Percentiles rank a stretch among this genome's conserved stretches.
Conservation (phyloP, 2,888 invertebrate genomes). For the Cephus nigrinus region DNA sequence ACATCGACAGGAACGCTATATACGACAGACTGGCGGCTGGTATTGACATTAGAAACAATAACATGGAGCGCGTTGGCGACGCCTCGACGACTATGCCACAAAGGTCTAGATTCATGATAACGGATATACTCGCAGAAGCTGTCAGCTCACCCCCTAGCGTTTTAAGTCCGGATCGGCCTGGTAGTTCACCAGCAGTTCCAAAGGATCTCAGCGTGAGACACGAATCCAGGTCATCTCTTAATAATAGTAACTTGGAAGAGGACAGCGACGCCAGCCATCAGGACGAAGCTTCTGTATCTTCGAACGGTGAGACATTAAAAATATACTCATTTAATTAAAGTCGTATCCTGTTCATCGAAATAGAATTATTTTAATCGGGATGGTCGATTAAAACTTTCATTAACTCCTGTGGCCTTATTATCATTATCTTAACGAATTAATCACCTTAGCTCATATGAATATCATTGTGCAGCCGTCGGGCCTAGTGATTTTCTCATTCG, state of each 20-base stretch:
- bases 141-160: slow-evolving; percentile 45
- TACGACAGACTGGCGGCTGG: slow-evolving; percentile 50
- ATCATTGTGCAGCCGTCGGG: not conserved
- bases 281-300: slow-evolving; percentile 68
- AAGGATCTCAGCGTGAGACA: slow-evolving; percentile 71
- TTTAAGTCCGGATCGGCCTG: slow-evolving; percentile 18
- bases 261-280: slow-evolving; percentile 68
- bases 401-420: not conserved
- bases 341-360: not conserved
- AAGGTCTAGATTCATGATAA: slow-evolving; percentile 89
- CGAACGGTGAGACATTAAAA: slow-evolving; percentile 67
- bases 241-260: slow-evolving; percentile 72
- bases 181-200: slow-evolving; percentile 68
- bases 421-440: not conserved
- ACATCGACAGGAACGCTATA: slow-evolving; percentile 43
- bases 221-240: slow-evolving; percentile 67
- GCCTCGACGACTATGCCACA: slow-evolving; percentile 68
- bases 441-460: not conserved
- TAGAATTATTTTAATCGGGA: not conserved
- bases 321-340: too few species aligned
- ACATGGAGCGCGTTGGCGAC: slow-evolving; percentile 23
- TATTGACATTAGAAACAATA: slow-evolving; percentile 41
- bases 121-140: slow-evolving; percentile 81
- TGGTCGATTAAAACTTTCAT: not conserved
- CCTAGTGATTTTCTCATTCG: not conserved